Conservation (phyloP, 2,113 vertebrate genomes). For the Tinamus guttatus region DNA sequence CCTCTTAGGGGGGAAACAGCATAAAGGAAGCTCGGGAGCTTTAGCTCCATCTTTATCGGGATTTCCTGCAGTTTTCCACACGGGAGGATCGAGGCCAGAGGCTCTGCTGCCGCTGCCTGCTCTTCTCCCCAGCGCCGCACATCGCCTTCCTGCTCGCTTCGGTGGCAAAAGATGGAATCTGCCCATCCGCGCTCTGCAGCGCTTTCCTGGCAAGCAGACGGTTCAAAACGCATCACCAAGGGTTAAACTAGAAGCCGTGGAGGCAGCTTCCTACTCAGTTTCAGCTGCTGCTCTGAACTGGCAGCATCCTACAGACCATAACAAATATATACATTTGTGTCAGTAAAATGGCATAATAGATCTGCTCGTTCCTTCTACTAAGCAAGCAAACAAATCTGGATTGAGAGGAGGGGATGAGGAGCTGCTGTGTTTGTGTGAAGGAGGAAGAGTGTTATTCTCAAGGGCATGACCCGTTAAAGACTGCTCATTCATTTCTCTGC, state of each 20-base stretch:
- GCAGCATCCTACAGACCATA: neutral
- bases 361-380: accelerated
- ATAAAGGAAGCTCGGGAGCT: accelerated
- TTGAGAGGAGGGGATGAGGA: neutral
- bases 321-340: neutral
- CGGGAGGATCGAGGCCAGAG: neutral
- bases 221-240: neutral
- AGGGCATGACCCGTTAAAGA: neutral
- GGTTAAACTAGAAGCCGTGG: neutral
- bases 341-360: neutral
- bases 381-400: accelerated
- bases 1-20: neutral
- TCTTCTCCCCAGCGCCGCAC: neutral
- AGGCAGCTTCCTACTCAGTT: neutral
- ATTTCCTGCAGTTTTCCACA: neutral
- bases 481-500: neutral
- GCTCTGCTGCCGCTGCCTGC: neutral
- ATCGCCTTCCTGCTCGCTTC: neutral
- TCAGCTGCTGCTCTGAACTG: accelerated
- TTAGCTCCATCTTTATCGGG: neutral
- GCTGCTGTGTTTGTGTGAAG: accelerated
- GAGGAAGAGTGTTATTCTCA: neutral
- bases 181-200: accelerated
- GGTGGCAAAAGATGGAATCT: accelerated
- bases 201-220: neutral